These are phyloP conservation scores for Heliconius ethilla DNA, from an alignment of 2,888 invertebrate species.

Conservation along the genomic window DNA sequence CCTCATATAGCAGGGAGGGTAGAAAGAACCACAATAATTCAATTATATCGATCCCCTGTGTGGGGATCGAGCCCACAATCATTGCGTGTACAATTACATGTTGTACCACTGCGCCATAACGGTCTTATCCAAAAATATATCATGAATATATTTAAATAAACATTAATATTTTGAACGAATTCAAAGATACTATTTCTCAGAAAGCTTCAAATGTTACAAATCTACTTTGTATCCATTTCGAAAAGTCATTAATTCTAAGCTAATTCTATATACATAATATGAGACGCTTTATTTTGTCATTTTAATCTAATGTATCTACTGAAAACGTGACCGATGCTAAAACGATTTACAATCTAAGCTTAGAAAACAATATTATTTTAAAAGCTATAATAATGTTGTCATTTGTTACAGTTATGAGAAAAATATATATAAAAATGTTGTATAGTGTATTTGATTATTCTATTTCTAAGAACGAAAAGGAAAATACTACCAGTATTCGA, in stretches of 20 bases:
- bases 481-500: not conserved
- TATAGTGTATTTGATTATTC: not conserved
- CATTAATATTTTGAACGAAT: not conserved
- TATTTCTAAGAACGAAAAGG: not conserved
- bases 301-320: slow-evolving; percentile 7
- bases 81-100: not conserved
- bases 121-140: not conserved
- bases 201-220: slow-evolving; percentile 4
- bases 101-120: not conserved
- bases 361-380: too few species aligned
- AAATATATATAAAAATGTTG: not conserved
- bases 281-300: slow-evolving; percentile 20
- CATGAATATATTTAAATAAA: not conserved
- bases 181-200: not conserved
- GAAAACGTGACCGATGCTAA: slow-evolving; percentile 7
- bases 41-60: too few species aligned
- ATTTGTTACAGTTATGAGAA: not conserved
- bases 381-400: not conserved
- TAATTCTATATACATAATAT: not conserved
- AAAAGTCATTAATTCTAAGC: slow-evolving; percentile 14
- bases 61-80: not conserved
- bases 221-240: slow-evolving; percentile 16
- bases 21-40: too few species aligned
- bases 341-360: not conserved
- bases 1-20: too few species aligned